phyloP scores from a whole-genome alignment of 2,888 invertebrate genomes.

The Muschampia plurimacula region DNA sequence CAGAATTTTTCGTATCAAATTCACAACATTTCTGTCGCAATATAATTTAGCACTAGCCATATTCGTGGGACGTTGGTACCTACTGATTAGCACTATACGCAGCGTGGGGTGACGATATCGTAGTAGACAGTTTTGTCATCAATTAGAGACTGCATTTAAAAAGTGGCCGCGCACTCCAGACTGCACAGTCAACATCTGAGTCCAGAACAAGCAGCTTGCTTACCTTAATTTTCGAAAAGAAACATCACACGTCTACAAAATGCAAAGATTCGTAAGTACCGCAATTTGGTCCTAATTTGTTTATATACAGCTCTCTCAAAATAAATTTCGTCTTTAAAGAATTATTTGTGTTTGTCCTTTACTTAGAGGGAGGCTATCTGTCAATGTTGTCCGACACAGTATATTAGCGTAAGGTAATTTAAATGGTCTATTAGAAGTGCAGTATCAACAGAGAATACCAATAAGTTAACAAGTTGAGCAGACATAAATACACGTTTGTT shows the following conservation, averaged over 20 bases:
- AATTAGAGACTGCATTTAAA: constrained; percentile 66
- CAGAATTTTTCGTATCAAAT: constrained; percentile 43
- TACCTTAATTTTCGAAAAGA: constrained; percentile 48
- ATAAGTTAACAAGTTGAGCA: neutral
- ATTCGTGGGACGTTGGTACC: constrained; percentile 55
- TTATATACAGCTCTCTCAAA: neutral
- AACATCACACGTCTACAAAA: constrained; percentile 50
- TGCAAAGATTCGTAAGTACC: constrained; percentile 71
- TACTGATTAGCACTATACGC: constrained; percentile 72
- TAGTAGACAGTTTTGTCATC: constrained; percentile 68
- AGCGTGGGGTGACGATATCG: constrained; percentile 51
- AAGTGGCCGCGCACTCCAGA: constrained; percentile 47
- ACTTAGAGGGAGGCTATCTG: neutral
- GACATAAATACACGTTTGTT: neutral
- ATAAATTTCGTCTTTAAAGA: neutral
- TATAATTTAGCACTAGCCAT: constrained; percentile 53
- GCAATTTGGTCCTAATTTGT: neutral
- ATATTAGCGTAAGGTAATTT: neutral
- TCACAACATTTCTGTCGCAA: constrained; percentile 39
- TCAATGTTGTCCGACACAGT: neutral
- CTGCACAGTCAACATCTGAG: constrained; percentile 61
- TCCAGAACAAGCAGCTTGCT: constrained; percentile 49
- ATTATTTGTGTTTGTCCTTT: neutral
- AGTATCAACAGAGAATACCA: neutral
- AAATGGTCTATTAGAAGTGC: neutral